A percentile compares a stretch with the other conserved stretches of the same genome.
Conservation (phyloP, 2,797 vertebrate genomes). For the Trichosurus vulpecula region DNA sequence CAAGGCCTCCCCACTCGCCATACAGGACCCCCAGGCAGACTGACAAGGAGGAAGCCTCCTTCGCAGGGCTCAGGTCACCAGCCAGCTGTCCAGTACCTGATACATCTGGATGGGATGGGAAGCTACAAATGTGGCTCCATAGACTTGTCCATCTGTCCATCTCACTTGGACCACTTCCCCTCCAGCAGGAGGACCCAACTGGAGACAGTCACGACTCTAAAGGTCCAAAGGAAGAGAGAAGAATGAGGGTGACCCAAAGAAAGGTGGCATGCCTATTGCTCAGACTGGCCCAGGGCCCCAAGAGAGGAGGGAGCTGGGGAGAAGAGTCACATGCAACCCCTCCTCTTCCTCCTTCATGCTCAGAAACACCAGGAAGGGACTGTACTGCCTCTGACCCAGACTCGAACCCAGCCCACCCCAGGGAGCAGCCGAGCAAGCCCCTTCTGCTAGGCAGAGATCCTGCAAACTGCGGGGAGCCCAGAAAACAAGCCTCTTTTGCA, state of each 20-base stretch:
- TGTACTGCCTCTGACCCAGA: background rate
- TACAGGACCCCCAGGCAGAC: background rate
- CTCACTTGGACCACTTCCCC: constrained; percentile 93
- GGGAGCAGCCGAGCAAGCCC: background rate
- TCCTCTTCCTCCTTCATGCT: background rate
- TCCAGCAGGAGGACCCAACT: constrained; percentile 90
- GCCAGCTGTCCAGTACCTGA: constrained; percentile 87
- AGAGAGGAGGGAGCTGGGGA: background rate
- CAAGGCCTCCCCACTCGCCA: rapidly evolving
- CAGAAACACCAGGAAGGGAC: background rate
- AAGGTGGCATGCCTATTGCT: background rate
- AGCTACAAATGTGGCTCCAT: constrained; percentile 95
- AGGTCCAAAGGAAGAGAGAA: constrained; percentile 39
- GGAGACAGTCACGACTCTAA: constrained; percentile 94
- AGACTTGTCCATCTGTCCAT: constrained; percentile 97
- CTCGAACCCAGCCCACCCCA: background rate
- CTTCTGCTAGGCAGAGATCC: background rate
- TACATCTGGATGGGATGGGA: constrained; percentile 97
- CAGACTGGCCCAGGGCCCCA: background rate
- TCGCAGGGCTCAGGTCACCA: too few relatives aligned
- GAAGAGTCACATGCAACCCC: background rate
- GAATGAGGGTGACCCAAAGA: background rate
- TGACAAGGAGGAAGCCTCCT: background rate
- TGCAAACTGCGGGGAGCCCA: background rate
- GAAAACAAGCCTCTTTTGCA: background rate